These are phyloP conservation scores for Raja brachyura DNA, from an alignment of 2,113 vertebrate genomes.

Conservation along the genomic window DNA sequence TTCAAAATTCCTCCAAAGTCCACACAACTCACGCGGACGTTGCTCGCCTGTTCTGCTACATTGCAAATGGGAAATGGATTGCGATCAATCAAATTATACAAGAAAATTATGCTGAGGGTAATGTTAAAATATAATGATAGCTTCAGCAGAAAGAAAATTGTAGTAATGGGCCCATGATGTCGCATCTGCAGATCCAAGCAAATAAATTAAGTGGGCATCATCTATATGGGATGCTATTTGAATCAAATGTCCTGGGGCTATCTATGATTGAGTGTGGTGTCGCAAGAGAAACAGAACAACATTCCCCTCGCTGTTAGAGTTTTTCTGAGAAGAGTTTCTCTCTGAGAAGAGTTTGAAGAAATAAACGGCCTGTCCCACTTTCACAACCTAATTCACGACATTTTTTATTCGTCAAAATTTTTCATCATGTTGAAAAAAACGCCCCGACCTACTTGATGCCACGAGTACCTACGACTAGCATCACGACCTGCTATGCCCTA, in stretches of 20 bases:
- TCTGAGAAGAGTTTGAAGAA: background rate
- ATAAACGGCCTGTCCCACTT: too few species aligned
- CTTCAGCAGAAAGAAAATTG: background rate
- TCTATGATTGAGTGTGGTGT: background rate
- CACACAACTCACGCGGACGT: background rate
- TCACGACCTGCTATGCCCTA: too few species aligned
- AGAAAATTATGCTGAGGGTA: background rate
- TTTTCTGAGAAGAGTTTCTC: too few species aligned
- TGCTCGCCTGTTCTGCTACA: background rate
- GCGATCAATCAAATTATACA: background rate
- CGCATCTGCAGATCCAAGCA: background rate
- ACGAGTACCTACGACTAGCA: too few species aligned
- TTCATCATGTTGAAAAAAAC: too few species aligned
- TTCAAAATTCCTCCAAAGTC: background rate
- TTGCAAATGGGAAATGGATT: background rate
- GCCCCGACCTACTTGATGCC: too few species aligned
- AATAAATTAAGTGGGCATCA: background rate
- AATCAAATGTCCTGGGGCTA: background rate
- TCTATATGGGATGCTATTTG: background rate
- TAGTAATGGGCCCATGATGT: background rate
- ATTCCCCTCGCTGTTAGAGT: background rate
- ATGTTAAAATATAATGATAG: background rate
- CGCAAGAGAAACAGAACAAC: background rate
- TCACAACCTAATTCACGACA: too few species aligned
- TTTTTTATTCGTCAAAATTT: too few species aligned